phyloP scores from a whole-genome alignment of 2,888 invertebrate species.

The Latrodectus elegans region DNA sequence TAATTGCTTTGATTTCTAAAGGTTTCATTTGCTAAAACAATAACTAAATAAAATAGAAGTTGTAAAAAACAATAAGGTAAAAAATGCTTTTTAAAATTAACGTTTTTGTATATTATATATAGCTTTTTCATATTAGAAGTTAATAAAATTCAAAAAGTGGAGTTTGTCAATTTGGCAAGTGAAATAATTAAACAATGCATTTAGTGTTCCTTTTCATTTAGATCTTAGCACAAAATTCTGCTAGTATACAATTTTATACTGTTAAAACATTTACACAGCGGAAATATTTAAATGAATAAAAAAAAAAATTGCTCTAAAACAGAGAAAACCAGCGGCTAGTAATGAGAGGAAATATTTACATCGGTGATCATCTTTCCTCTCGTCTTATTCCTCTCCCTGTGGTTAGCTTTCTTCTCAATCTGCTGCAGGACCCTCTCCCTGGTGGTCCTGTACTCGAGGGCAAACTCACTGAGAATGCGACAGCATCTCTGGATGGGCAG shows the following conservation, averaged over 20 bases:
- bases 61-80: no score
- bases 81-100: no score
- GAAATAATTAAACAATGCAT: no score
- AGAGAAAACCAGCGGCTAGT: not conserved
- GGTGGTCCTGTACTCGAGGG: slow-evolving; percentile 97
- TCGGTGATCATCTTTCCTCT: slow-evolving; percentile 96
- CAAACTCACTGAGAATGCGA: slow-evolving; percentile 95
- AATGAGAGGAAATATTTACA: slow-evolving; percentile 45
- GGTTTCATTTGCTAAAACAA: no score
- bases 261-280: not conserved
- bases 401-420: slow-evolving; percentile 84
- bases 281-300: not conserved
- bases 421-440: slow-evolving; percentile 96
- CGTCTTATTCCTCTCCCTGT: slow-evolving; percentile 97
- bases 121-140: no score
- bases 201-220: no score
- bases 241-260: not conserved
- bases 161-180: no score
- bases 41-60: no score
- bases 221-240: not conserved
- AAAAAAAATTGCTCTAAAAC: not conserved
- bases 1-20: no score
- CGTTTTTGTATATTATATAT: no score
- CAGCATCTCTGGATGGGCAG: slow-evolving; percentile 93
- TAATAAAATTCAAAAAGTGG: no score